A percentile compares a stretch with the other conserved stretches of the same genome.
These are phyloP conservation scores for Drosophila baimaii DNA, from an alignment of 1,140 invertebrate genomes.

Conservation along the genomic window DNA sequence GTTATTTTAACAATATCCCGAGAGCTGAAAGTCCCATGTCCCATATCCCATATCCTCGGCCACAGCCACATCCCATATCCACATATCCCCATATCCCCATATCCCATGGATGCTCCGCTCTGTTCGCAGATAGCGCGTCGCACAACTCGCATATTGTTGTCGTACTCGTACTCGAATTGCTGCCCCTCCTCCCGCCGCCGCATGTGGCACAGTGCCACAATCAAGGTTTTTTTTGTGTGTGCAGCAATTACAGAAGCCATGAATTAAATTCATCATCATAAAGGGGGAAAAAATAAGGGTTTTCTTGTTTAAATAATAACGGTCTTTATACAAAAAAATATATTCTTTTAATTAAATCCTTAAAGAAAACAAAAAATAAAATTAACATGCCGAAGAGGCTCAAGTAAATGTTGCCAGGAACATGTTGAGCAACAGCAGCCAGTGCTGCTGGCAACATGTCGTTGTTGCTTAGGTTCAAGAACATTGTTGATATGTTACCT, in stretches of 20 bases:
- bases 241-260: neutral
- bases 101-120: conserved; percentile 2
- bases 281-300: neutral
- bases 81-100: too few relatives aligned
- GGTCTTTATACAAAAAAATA: neutral
- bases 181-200: conserved; percentile 5
- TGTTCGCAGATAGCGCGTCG: conserved; percentile 52
- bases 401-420: neutral
- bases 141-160: conserved; percentile 56
- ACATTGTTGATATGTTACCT: too few relatives aligned
- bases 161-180: conserved; percentile 52
- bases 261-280: neutral
- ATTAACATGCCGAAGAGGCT: neutral
- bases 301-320: neutral
- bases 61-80: neutral
- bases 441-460: too few relatives aligned
- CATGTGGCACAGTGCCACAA: conserved; percentile 5
- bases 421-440: neutral
- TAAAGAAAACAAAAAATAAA: too few relatives aligned
- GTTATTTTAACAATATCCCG: conserved; percentile 62
- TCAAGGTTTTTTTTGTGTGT: too few relatives aligned
- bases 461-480: too few relatives aligned
- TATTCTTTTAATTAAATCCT: too few relatives aligned
- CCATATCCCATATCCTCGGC: conserved; percentile 13
- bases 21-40: conserved; percentile 25